phyloP scores from a whole-genome alignment of 1,140 invertebrate species.

The Formica exsecta region DNA sequence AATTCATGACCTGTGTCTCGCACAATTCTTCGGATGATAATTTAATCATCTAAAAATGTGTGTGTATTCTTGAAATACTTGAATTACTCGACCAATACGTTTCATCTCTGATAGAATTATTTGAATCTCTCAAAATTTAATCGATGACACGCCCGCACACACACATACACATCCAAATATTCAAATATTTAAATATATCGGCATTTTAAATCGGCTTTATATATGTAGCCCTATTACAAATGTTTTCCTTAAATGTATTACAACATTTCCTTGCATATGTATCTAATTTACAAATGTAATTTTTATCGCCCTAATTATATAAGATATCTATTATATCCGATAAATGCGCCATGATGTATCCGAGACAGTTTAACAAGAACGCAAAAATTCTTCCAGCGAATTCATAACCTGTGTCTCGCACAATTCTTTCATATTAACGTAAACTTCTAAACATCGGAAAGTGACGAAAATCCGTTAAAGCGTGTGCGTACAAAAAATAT shows the following conservation, averaged over 20 bases:
- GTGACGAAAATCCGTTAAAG: conserved; percentile 18
- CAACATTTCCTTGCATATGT: background rate
- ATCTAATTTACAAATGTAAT: conserved; percentile 34
- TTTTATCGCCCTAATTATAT: background rate
- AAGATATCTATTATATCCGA: background rate
- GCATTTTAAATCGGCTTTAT: conserved; percentile 20
- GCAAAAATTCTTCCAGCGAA: background rate
- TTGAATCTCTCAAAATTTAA: conserved; percentile 39
- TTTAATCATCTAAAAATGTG: background rate
- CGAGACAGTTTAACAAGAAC: background rate
- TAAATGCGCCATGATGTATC: background rate
- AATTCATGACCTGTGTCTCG: background rate
- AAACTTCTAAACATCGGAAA: conserved; percentile 11
- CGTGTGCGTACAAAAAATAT: conserved; percentile 52
- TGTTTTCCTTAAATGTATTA: conserved; percentile 10
- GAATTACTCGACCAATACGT: conserved; percentile 38
- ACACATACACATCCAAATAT: background rate
- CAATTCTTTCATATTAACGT: background rate
- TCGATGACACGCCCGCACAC: background rate
- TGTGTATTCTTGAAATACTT: conserved; percentile 5
- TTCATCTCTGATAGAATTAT: background rate
- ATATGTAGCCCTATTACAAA: conserved; percentile 6
- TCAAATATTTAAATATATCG: conserved; percentile 22
- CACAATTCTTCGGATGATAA: background rate
- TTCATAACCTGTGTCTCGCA: background rate